phyloP scores from a whole-genome alignment of 2,113 vertebrate species.

The Anarrhichthys ocellatus region DNA sequence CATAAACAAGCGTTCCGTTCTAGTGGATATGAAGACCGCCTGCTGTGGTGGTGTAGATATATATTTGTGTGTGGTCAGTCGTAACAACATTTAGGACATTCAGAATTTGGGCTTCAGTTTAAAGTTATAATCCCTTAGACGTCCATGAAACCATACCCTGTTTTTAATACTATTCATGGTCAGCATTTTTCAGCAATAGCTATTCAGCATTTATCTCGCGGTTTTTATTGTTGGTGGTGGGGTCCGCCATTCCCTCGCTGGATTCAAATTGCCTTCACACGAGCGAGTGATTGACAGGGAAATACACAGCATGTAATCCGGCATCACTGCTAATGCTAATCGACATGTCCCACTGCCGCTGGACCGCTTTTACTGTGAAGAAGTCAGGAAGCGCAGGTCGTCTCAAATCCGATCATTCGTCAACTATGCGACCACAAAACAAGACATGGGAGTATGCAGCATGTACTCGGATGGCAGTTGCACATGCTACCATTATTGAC shows the following conservation, averaged over 20 bases:
- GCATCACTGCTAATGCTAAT: neutral
- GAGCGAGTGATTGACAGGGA: neutral
- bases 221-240: neutral
- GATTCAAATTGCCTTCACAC: neutral
- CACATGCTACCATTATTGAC: neutral
- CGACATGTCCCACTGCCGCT: neutral
- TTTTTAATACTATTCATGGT: neutral
- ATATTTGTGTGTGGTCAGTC: conserved; percentile 13
- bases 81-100: conserved; percentile 19
- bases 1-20: neutral
- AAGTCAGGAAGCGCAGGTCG: too few relatives aligned
- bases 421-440: neutral
- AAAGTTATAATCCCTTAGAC: conserved; percentile 34
- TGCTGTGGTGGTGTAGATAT: conserved; percentile 1
- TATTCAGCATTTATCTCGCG: neutral
- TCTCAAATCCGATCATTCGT: neutral
- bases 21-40: neutral
- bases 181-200: neutral
- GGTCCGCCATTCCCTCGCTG: neutral
- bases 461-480: neutral
- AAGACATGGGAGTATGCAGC: neutral
- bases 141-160: neutral
- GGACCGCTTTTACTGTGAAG: neutral
- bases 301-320: neutral
- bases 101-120: conserved; percentile 6